Base-by-base conservation (phyloP, 2,797 vertebrate genomes). In the Eulemur albifrons region DNA sequence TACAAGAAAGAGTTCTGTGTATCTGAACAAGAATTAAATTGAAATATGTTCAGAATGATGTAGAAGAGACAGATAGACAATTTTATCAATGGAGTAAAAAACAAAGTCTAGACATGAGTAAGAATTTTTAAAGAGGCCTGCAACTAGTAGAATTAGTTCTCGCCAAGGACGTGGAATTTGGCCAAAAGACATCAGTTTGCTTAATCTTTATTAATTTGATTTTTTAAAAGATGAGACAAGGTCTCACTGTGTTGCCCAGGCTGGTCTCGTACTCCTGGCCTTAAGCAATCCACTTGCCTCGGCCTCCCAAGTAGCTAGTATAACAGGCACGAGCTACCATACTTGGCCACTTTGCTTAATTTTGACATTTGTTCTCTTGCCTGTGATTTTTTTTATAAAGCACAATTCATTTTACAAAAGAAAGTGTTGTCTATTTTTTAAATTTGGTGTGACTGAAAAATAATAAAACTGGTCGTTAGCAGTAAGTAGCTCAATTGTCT, bases 101-200 rank as follows among this genome's bases (percentile, higher is more conserved):
- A 35, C 6, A 63, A 84, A 90, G 65, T 59, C n/a, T 69, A 75
- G 35, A 95, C 79, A 70, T 94, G 25, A 89, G 25, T 63, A 30
- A 77, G 40, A 52, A 59, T 86, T 85, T 94, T 93, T 83, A 72
- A 92, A 83, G 21, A 90, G 40, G 1, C 15, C 50, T 63, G 2
- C 77, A 94, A 72, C 38, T 54, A 8, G 76, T 73, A 73, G 83
- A 96, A 61, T 85, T 25, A 72, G 38, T 85, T 95, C 32, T 79
- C 40, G 12, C 73, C 32, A 32, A 14, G 59, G 30, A 80, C 21
- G 7, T 54, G 27, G 17, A 77, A 61, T 93, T 85, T 93, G 43
- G 84, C 38, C n/a, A 12, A 7, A 82, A 87, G 43, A 11, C 35
- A 27, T 69, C 17, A 67, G 25, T 92, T 94, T 61, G 27, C 25